These are phyloP conservation scores for Pyralis farinalis DNA, from an alignment of 2,888 invertebrate species.

Conservation along the genomic window DNA sequence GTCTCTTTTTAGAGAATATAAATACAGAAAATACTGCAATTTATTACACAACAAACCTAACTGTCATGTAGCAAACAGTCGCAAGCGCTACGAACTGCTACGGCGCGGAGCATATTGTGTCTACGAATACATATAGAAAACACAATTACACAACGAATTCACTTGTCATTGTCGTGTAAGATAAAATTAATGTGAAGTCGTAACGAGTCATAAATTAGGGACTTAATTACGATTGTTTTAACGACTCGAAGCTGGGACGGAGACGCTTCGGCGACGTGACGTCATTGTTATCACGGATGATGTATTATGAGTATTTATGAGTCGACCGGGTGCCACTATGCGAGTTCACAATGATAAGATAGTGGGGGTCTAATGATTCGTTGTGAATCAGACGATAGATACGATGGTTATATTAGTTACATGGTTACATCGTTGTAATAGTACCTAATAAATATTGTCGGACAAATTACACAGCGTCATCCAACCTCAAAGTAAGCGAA, in stretches of 20 bases:
- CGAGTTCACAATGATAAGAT: conserved; percentile 24
- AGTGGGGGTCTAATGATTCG: conserved; percentile 37
- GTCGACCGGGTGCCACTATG: conserved; percentile 26
- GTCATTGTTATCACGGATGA: conserved; percentile 50
- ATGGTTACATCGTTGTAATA: no score
- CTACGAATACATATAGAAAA: conserved; percentile 7
- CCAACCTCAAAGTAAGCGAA: no score
- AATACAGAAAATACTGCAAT: background rate
- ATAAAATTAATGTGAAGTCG: conserved; percentile 43
- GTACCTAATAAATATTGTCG: no score
- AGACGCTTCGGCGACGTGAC: conserved; percentile 41
- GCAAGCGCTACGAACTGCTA: background rate
- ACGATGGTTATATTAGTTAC: no score
- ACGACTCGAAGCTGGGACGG: conserved; percentile 40
- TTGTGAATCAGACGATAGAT: conserved; percentile 30
- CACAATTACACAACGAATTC: conserved; percentile 36
- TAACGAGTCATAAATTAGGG: conserved; percentile 51
- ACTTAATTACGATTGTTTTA: conserved; percentile 64
- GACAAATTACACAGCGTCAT: no score
- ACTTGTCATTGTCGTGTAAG: conserved; percentile 43
- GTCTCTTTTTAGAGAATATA: background rate
- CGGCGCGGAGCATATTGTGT: background rate
- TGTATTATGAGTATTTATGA: conserved; percentile 45
- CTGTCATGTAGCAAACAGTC: background rate
- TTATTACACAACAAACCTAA: background rate